Base-by-base conservation (phyloP, 2,888 invertebrate species). In the Leucophora obtusa region DNA sequence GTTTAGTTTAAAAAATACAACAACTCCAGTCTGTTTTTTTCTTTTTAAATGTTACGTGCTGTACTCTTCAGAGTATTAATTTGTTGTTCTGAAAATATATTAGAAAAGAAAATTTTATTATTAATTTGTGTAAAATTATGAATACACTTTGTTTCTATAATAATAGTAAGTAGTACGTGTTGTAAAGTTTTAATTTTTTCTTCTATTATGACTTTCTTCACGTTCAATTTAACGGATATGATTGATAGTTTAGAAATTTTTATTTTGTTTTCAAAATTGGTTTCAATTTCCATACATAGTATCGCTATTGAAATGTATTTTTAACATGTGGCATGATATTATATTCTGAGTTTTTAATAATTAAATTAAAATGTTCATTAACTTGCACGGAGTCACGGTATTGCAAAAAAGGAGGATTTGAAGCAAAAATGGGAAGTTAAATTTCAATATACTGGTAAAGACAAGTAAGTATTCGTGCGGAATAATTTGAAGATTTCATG, bases 201-300 rank as follows among this genome's bases (percentile, higher is more conserved):
- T 24, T n/a, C 17, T 58, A 15, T 65, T 24, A 24, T 73, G 17
- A 72, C 62, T 63, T 72, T 65, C 47, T 66, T 73, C 65, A 66
- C 68, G 68, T 59, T 60, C 28, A 60, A 75, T 54, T 62, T 69
- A 74, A 69, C 62, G 47, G 18, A 60, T 35, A 75, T 75, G 62
- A 60, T 54, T 60, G 28, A 47, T 62, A 15, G 60, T 62, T 54
- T 69, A 62, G 60, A 75, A 75, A 69, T 54, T 38, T 56, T 58
- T 38, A 38, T 62, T 62, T 53, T 60, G 14, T 43, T 60, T 70
- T 72, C 35, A 72, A 71, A 28, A 24, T 63, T 62, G 54, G 43
- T 62, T 63, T 63, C 63, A 18, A 72, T 72, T 63, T 63, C 63
- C 54, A 72, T 56, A 63, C 14, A 43, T 33, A 28, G 17, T 63